Evolutionary conservation across 2,888 invertebrate species (phyloP).

Genomic region (Lasioglossum morio): DNA sequence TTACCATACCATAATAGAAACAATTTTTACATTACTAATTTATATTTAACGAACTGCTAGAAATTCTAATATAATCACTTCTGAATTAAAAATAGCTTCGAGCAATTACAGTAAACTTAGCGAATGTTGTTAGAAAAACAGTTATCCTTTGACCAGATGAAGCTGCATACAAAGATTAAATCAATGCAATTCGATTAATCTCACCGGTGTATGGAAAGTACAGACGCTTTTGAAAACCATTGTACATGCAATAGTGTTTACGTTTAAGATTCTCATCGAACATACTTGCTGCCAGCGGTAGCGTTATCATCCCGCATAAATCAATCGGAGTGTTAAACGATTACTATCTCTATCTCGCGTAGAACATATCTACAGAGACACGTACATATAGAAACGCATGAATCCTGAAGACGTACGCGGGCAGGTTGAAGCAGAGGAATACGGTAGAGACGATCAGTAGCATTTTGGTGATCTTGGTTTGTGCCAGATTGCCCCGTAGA

Average conservation of each 20-base stretch:
- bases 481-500: slow-evolving; percentile 82
- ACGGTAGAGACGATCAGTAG: slow-evolving; percentile 92
- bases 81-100: not conserved
- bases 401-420: slow-evolving; percentile 90
- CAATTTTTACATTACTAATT: not conserved
- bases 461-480: slow-evolving; percentile 92
- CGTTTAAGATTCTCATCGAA: not conserved
- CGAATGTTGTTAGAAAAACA: not conserved
- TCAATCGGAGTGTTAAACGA: not conserved
- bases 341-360: not conserved
- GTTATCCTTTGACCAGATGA: not conserved
- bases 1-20: not conserved
- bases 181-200: not conserved
- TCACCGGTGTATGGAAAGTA: too few relatives aligned
- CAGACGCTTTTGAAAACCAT: not conserved
- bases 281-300: not conserved
- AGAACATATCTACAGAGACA: slow-evolving; percentile 36
- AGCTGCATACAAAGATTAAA: not conserved
- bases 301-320: not conserved
- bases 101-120: not conserved
- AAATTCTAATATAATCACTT: too few relatives aligned
- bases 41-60: not conserved
- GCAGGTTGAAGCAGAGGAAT: slow-evolving; percentile 91
- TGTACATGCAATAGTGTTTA: not conserved
- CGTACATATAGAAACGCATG: slow-evolving; percentile 88